Evolutionary conservation across 2,113 vertebrate genomes (phyloP).

Genomic region (Pteropus alecto): DNA sequence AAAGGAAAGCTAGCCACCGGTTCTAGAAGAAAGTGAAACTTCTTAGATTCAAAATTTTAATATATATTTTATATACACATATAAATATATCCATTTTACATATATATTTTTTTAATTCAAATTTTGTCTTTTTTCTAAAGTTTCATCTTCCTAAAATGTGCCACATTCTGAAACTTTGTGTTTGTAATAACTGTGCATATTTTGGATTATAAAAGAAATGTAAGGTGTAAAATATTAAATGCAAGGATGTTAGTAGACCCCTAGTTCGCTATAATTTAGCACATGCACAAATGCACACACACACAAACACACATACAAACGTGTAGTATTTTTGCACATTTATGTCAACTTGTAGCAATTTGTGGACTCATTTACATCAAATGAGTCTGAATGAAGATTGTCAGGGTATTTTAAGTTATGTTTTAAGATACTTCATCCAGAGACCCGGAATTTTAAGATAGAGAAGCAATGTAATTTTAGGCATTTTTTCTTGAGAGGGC

Average conservation of each 20-base stretch:
- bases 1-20: background rate
- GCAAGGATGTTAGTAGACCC: background rate
- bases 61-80: no score
- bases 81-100: background rate
- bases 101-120: background rate
- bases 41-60: background rate
- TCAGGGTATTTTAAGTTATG: background rate
- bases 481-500: background rate
- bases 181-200: background rate
- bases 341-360: background rate
- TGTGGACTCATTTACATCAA: background rate
- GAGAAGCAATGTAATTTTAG: background rate
- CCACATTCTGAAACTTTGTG: background rate
- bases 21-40: background rate
- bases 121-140: background rate
- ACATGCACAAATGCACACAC: background rate
- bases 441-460: background rate
- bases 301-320: background rate
- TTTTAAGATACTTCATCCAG: background rate
- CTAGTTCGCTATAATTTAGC: background rate
- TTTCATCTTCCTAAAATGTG: background rate
- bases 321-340: background rate
- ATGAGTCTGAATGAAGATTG: background rate
- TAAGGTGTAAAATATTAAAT: background rate
- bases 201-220: background rate